Base-by-base conservation (phyloP, 2,113 vertebrate species). In the Aramus guarauna region DNA sequence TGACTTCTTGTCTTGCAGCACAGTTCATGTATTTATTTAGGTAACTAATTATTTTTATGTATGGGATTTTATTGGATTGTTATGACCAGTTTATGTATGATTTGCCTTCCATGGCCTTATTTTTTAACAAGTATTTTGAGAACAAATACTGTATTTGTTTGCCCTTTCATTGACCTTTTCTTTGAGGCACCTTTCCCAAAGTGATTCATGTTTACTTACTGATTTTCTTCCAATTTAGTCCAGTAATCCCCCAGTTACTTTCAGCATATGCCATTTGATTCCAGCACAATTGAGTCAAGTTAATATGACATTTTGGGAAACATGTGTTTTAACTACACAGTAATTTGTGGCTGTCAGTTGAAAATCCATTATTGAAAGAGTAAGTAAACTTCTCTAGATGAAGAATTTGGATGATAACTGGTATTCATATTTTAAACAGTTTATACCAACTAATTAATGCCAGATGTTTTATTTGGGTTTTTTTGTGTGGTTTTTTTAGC, bases 161-260 rank as follows among this genome's bases (percentile, higher is more conserved):
- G 68, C 43, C 47, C 60, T 95, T 86, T 93, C 23, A 37, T 9
- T 91, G 92, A 89, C 88, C 63, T 93, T 97, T 95, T 66, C 30
- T 56, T 71, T 68, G 55, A 88, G 26, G 34, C 20, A 74, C 59
- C 64, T 86, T 88, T 94, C 19, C 12, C 37, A 64, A 41, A 37
- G 64, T 60, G 66, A 45, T 79, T 82, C 32, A 10, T 37, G 43
- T 85, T 92, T 95, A 43, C 29, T 79, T 90, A 83, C 29, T 74
- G 63, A 63, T 88, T 85, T 93, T 94, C 64, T 77, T 91, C 64
- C 64, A 52, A 4, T 64, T 74, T 80, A 53, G 56, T 95, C 24
- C 68, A 48, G 55, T 93, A 91, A 86, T 81, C 34, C 15, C 15
- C 15, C 48, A 64, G 76, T 88, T 92, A 63, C 8, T 30, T 81